These are phyloP conservation scores for Gulo gulo DNA, from an alignment of 2,113 vertebrate genomes.

Conservation along the genomic window DNA sequence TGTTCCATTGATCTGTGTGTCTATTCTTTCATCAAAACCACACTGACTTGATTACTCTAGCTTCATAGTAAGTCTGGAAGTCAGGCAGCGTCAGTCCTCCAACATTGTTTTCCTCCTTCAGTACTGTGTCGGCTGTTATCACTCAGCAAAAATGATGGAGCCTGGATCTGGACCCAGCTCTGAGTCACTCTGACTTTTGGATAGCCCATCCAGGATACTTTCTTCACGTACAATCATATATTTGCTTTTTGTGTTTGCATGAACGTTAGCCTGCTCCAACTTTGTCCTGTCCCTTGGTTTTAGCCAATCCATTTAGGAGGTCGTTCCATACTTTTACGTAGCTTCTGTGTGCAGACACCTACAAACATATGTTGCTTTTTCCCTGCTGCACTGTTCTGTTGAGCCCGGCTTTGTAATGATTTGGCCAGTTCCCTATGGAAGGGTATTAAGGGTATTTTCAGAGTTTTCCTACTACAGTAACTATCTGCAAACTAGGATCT, in stretches of 20 bases:
- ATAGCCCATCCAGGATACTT: background rate
- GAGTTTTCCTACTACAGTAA: background rate
- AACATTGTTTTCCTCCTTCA: background rate
- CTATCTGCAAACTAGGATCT: background rate
- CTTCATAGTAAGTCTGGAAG: background rate
- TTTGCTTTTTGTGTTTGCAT: background rate
- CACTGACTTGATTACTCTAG: background rate
- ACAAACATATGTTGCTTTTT: background rate
- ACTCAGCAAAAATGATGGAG: background rate
- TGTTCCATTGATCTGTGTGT: background rate
- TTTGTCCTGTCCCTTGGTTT: background rate
- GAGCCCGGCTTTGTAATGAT: background rate
- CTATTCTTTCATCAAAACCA: background rate
- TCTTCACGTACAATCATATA: background rate
- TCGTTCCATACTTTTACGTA: background rate
- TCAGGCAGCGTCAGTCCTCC: background rate
- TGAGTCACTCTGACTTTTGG: background rate
- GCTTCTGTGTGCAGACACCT: background rate
- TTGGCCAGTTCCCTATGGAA: background rate
- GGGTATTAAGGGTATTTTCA: background rate
- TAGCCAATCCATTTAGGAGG: background rate
- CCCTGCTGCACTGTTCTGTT: background rate
- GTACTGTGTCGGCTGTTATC: background rate
- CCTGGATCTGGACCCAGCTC: background rate
- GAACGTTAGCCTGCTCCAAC: background rate